Evolutionary conservation across 2,888 invertebrate species (phyloP).

Genomic region (Zele albiditarsus): DNA sequence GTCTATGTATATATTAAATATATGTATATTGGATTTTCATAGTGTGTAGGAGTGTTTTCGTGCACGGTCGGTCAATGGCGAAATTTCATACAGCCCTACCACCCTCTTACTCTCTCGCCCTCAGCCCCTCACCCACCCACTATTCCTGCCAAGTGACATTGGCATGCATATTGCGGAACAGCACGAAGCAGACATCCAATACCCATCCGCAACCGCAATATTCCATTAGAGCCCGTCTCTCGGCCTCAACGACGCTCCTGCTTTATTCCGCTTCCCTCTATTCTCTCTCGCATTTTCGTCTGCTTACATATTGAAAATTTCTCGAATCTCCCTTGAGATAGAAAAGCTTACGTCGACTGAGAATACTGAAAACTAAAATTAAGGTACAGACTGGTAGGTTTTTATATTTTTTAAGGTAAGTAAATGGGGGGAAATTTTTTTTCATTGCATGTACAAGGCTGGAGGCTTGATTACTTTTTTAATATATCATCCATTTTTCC

Average conservation of each 20-base stretch:
- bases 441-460: not conserved
- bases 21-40: not conserved
- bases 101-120: not conserved
- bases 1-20: slow-evolving; percentile 2
- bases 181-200: slow-evolving; percentile 51
- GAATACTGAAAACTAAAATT: not conserved
- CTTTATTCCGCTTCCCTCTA: slow-evolving; percentile 5
- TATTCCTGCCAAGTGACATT: slow-evolving; percentile 48
- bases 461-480: not conserved
- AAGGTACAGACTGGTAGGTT: not conserved
- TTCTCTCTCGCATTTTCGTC: slow-evolving; percentile 19
- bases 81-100: slow-evolving; percentile 39
- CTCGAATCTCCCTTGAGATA: slow-evolving; percentile 36
- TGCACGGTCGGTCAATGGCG: slow-evolving; percentile 43
- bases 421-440: not conserved
- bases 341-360: not conserved
- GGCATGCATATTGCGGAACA: slow-evolving; percentile 55
- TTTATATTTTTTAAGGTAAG: not conserved
- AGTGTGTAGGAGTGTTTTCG: not conserved
- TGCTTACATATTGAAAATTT: slow-evolving; percentile 50
- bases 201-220: slow-evolving; percentile 56
- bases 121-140: not conserved
- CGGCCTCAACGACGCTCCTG: slow-evolving; percentile 36
- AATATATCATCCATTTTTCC: not conserved
- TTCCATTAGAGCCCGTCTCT: slow-evolving; percentile 52